Evolutionary conservation across 2,113 vertebrate genomes (phyloP).

Genomic region (Saguinus imperator): DNA sequence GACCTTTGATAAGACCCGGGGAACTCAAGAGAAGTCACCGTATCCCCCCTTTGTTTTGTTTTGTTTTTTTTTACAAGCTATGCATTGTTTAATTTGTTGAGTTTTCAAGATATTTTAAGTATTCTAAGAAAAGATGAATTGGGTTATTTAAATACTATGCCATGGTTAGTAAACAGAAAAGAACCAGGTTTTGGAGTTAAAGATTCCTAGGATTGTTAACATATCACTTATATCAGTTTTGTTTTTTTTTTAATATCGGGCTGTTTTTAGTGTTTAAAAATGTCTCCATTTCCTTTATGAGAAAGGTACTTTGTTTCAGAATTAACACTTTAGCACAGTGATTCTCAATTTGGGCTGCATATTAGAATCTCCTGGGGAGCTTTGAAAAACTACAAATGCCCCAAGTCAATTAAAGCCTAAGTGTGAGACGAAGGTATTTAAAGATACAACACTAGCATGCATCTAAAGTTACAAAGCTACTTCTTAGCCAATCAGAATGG

Average conservation of each 20-base stretch:
- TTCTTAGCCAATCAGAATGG: background rate
- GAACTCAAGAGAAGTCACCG: background rate
- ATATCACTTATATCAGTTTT: background rate
- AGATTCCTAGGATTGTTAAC: background rate
- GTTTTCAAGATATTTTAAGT: background rate
- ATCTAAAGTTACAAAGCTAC: background rate
- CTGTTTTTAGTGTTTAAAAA: background rate
- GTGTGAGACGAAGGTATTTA: background rate
- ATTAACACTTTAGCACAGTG: background rate
- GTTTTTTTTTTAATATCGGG: background rate
- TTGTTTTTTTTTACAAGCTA: background rate
- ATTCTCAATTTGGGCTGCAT: background rate
- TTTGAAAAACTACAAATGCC: background rate
- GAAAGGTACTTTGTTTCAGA: conserved; percentile 7
- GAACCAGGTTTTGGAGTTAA: background rate
- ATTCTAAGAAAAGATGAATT: background rate
- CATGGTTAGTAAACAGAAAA: background rate
- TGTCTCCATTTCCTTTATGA: background rate
- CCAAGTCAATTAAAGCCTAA: background rate
- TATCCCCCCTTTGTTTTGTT: background rate
- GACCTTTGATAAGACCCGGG: background rate
- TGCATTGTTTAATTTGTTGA: background rate
- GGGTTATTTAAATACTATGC: background rate
- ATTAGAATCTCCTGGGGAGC: background rate
- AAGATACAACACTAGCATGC: background rate